Conservation (phyloP, 1,140 invertebrate genomes). For the Pseudomyrmex concolor region DNA sequence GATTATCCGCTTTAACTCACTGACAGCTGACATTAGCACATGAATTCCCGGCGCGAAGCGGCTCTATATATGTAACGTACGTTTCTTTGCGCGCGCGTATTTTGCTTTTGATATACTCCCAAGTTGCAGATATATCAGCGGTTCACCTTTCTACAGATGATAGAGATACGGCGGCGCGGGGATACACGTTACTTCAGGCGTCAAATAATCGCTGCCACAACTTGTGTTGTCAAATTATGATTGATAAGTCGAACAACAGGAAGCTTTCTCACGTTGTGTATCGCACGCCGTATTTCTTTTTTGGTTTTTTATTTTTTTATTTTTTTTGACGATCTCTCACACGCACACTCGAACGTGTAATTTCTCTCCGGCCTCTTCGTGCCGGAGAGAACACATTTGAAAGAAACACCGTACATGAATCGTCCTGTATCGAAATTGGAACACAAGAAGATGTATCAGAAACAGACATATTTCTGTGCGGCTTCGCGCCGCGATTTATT, state of each 20-base stretch:
- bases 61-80: not conserved
- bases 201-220: no score
- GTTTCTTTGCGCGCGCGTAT: slow-evolving; percentile 1
- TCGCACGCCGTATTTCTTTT: no score
- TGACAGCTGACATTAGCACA: slow-evolving; percentile 58
- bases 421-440: slow-evolving; percentile 26
- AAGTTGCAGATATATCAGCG: slow-evolving; percentile 13
- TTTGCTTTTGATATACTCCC: slow-evolving; percentile 34
- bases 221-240: no score
- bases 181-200: slow-evolving; percentile 1
- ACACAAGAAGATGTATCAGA: not conserved
- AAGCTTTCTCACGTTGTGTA: no score
- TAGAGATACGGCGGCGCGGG: slow-evolving; percentile 1
- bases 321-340: no score
- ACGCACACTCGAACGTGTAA: no score
- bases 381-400: not conserved
- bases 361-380: no score
- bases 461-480: slow-evolving; percentile 26
- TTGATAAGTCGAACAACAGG: no score
- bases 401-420: slow-evolving; percentile 3
- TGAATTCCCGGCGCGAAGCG: slow-evolving; percentile 40
- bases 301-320: no score
- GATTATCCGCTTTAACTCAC: slow-evolving; percentile 52
- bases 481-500: slow-evolving; percentile 26
- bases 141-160: slow-evolving; percentile 42